These are phyloP conservation scores for Uropsilus gracilis DNA, from an alignment of 2,113 vertebrate genomes.

Conservation along the genomic window DNA sequence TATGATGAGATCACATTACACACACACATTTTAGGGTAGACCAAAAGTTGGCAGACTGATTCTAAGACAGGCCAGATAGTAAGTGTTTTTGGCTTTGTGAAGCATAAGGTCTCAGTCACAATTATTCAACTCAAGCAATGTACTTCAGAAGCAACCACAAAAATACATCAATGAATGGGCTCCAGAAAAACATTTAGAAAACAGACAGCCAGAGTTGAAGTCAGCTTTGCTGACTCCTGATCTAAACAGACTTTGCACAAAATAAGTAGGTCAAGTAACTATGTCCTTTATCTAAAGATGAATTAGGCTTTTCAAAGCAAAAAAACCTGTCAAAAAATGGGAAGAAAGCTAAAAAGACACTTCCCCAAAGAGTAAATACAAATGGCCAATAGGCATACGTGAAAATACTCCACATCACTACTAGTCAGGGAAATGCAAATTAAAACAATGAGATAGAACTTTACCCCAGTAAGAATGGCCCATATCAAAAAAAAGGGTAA, in stretches of 20 bases:
- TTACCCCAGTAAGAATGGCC: no score
- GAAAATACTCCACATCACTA: no score
- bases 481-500: no score
- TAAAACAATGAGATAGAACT: no score
- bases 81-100: background rate
- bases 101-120: background rate
- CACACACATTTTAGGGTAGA: background rate
- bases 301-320: no score
- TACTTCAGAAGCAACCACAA: background rate
- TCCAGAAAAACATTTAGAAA: background rate
- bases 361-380: no score
- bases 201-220: background rate
- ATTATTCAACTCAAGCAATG: background rate
- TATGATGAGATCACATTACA: background rate
- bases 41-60: background rate
- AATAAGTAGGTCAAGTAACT: background rate
- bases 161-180: background rate
- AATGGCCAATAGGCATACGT: no score
- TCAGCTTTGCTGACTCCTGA: background rate
- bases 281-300: background rate
- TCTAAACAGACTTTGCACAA: background rate
- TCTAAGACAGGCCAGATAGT: background rate
- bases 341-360: no score
- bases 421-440: no score
- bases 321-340: no score